These are phyloP conservation scores for Drosophila sproati DNA, from an alignment of 1,140 invertebrate species.

Conservation along the genomic window DNA sequence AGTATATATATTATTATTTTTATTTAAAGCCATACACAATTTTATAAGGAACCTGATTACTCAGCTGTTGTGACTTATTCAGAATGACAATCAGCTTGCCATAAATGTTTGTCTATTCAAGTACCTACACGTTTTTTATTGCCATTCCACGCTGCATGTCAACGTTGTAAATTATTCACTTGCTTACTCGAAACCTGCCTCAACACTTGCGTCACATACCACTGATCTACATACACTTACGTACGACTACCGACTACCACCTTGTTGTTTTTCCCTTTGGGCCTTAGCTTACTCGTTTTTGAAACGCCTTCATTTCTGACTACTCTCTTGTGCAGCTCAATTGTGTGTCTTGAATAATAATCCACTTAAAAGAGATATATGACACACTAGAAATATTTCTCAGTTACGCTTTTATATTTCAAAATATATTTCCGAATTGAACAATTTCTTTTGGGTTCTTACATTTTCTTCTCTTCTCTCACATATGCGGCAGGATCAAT, in stretches of 20 bases:
- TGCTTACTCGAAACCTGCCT: slow-evolving; percentile 40
- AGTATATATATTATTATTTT: background rate
- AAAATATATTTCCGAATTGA: too few relatives aligned
- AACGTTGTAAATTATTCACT: slow-evolving; percentile 16
- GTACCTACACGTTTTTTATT: slow-evolving; percentile 5
- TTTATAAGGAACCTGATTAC: background rate
- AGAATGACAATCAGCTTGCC: background rate
- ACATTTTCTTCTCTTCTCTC: too few relatives aligned
- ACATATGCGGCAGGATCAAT: background rate
- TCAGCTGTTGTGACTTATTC: background rate
- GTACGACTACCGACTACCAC: background rate
- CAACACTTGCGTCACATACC: slow-evolving; percentile 29
- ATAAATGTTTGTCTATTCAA: background rate
- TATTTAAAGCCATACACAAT: too few relatives aligned
- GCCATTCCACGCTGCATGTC: slow-evolving; percentile 14
- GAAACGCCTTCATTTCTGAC: background rate
- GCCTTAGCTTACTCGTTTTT: slow-evolving; percentile 2
- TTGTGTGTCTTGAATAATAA: slow-evolving; percentile 2
- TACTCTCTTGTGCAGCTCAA: background rate
- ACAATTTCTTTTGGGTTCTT: too few relatives aligned
- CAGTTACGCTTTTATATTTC: too few relatives aligned
- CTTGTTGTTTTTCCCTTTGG: slow-evolving; percentile 12
- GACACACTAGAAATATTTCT: too few relatives aligned
- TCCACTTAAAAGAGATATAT: background rate
- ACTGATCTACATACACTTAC: slow-evolving; percentile 13